A percentile compares a stretch with the other conserved stretches of the same genome.
Conservation (phyloP, 2,888 invertebrate genomes). For the Dryobotodes eremita region DNA sequence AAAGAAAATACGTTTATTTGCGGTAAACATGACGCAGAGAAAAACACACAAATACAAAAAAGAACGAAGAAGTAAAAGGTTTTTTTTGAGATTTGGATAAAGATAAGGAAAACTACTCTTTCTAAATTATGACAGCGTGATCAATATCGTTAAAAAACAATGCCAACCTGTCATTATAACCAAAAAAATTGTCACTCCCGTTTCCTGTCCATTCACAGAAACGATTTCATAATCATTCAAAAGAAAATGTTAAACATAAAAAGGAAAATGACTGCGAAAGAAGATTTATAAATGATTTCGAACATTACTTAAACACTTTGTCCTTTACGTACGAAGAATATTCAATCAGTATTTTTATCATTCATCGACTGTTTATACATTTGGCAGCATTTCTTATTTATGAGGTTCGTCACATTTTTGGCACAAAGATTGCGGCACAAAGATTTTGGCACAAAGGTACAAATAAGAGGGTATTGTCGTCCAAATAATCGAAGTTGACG, state of each 20-base stretch:
- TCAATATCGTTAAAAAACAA: neutral
- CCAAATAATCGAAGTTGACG: conserved; percentile 69
- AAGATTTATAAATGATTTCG: conserved; percentile 65
- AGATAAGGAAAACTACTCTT: neutral
- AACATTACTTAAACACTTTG: conserved; percentile 54
- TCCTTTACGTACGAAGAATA: conserved; percentile 45
- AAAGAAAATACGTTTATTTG: too few relatives aligned
- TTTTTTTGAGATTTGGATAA: neutral
- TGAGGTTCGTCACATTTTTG: conserved; percentile 65
- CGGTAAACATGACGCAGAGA: too few relatives aligned
- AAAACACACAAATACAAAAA: too few relatives aligned
- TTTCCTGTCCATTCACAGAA: conserved; percentile 3
- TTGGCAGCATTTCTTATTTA: conserved; percentile 52
- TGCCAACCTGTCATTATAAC: neutral
- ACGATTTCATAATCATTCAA: conserved; percentile 32
- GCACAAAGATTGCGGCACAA: conserved; percentile 59
- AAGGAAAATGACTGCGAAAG: conserved; percentile 60
- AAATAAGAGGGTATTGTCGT: conserved; percentile 67
- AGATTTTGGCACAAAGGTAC: conserved; percentile 62
- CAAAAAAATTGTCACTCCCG: neutral
- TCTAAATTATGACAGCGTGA: neutral
- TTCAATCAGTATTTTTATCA: conserved; percentile 56
- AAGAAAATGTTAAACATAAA: conserved; percentile 20
- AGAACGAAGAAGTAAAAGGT: too few relatives aligned
- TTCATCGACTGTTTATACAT: conserved; percentile 48